Percentiles rank a stretch among this genome's conserved stretches.
Evolutionary conservation across 2,888 invertebrate genomes (phyloP).

Genomic region (Horisme vitalbata): DNA sequence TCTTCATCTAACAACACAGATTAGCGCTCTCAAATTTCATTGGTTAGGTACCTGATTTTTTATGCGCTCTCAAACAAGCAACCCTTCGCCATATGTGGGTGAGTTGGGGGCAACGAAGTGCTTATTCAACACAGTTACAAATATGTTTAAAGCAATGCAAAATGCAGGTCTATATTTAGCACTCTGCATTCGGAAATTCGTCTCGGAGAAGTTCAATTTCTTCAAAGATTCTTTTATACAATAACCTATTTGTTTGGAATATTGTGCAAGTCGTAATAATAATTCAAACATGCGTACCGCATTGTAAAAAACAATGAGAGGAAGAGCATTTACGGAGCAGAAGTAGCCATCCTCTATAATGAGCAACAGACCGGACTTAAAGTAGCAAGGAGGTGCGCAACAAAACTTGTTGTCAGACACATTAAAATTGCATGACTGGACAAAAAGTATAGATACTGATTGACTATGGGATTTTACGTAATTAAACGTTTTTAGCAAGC

Average conservation of each 20-base stretch:
- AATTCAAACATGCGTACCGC: too few species aligned
- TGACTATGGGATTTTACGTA: conserved; percentile 44
- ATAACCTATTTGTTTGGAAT: too few species aligned
- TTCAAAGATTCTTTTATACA: too few species aligned
- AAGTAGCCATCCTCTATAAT: background rate
- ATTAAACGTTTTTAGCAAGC: conserved; percentile 38
- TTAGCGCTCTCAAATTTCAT: conserved; percentile 49
- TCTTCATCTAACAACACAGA: conserved; percentile 33
- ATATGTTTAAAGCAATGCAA: too few species aligned
- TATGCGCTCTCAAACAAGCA: conserved; percentile 33
- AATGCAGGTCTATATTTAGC: too few species aligned
- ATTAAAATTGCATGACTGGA: conserved; percentile 36
- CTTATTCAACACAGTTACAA: background rate
- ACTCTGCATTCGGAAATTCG: too few species aligned
- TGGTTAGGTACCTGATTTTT: conserved; percentile 64
- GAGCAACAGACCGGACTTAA: conserved; percentile 9
- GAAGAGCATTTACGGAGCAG: background rate
- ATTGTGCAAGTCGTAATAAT: too few species aligned
- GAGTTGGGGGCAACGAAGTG: conserved; percentile 23
- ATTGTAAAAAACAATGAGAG: background rate
- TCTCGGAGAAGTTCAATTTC: too few species aligned
- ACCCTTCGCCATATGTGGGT: conserved; percentile 45
- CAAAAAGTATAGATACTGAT: conserved; percentile 36
- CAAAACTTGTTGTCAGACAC: conserved; percentile 32
- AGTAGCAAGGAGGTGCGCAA: conserved; percentile 13